phyloP scores from a whole-genome alignment of 2,113 vertebrate genomes.

The Phyllostomus discolor region DNA sequence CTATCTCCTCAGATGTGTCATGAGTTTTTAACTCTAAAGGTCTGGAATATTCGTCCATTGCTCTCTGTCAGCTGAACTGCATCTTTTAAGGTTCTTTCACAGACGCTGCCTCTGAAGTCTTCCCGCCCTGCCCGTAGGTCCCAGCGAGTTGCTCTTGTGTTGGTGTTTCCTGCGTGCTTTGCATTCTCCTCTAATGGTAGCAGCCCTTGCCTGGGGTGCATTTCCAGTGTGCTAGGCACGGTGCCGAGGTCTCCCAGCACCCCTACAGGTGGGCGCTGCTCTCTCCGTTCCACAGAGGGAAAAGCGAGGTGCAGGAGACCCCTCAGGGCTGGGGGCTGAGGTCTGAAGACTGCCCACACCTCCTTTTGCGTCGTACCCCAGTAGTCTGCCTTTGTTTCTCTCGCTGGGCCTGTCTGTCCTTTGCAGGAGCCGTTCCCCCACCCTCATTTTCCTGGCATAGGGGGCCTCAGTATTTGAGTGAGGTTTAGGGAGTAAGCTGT shows the following conservation, averaged over 20 bases:
- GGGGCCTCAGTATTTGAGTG: background rate
- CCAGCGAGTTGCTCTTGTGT: background rate
- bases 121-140: background rate
- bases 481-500: background rate
- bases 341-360: background rate
- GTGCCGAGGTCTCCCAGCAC: background rate
- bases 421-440: background rate
- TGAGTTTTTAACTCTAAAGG: background rate
- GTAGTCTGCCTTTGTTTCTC: background rate
- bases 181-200: background rate
- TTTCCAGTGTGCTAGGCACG: background rate
- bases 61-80: background rate
- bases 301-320: background rate
- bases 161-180: background rate
- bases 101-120: background rate
- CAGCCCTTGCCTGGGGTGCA: background rate
- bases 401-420: background rate
- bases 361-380: background rate
- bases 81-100: background rate
- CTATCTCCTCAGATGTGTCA: background rate
- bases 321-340: background rate
- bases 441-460: background rate
- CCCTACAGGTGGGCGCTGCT: background rate
- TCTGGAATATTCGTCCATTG: background rate
- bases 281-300: background rate